Base-by-base conservation (phyloP, 2,113 vertebrate genomes). In the Phoxinus phoxinus region DNA sequence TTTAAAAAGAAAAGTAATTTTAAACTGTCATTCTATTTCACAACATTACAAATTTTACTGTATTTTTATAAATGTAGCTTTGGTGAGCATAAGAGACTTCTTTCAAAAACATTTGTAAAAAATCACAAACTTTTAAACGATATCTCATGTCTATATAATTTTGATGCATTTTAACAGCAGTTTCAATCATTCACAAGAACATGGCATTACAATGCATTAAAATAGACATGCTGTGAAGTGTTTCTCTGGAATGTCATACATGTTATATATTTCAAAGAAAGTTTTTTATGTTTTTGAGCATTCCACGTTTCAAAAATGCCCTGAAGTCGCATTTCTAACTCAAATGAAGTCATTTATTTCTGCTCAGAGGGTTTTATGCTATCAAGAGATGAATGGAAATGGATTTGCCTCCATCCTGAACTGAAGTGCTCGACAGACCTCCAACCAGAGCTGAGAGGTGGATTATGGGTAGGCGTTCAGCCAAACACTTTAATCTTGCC, bases 401-500 rank as follows among this genome's bases (percentile, higher is more conserved):
- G 17, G 46, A 53, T 9, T 53, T 30, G 46, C n/a, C 46, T 76
- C 73, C 4, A 76, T 76, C 48, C 13, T 53, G 46, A 72, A 72
- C 41, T 17, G 41, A 74, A 74, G 41, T 27, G 41, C 72, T 74
- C 12, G 15, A 30, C 35, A 8, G 46, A 53, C 13, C 73, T 75
- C 73, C 44, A 23, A 2, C 8, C 6, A 51, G 77, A 61, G 56
- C 61, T 41, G 48, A 56, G 48, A 77, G 48, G 30, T 32, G 74
- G 74, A 63, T 81, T 46, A 65, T 81, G 15, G 58, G 35, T 81
- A 27, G 41, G 23, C 2, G 27, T 4, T 80, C 77, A 61, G 56
- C 56, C 21, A n/a, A 65, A 81, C 59, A 81, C 59, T 41, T 81
- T 21, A 67, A 63, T 67, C 37, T 81, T 81, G 9, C 17, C 9